Conservation (phyloP, 2,113 vertebrate species). For the Grallaria varia region DNA sequence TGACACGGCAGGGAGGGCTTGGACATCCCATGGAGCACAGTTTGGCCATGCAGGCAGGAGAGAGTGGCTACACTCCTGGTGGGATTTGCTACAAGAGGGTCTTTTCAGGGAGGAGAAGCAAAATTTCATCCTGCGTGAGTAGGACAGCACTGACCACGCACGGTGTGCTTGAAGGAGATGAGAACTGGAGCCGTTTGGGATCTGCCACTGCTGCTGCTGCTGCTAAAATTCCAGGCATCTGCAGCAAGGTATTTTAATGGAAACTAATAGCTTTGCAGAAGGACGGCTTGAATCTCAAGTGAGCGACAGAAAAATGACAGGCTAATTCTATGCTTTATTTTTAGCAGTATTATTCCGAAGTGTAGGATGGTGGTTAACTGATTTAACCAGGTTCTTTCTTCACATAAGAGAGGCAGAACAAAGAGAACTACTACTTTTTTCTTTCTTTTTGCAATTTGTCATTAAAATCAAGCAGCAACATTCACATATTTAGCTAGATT, state of each 20-base stretch:
- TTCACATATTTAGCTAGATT: neutral
- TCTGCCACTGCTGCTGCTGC: neutral
- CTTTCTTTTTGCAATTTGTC: neutral
- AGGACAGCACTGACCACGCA: neutral
- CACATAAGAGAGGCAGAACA: conserved; percentile 30
- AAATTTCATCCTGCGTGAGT: neutral
- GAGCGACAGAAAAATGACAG: conserved; percentile 45
- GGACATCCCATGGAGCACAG: neutral
- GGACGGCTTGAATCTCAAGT: conserved; percentile 11
- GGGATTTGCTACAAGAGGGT: neutral
- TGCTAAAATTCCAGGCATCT: neutral
- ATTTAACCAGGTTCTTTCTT: conserved; percentile 37
- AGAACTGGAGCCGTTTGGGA: neutral
- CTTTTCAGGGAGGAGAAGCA: neutral
- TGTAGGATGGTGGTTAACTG: conserved; percentile 51
- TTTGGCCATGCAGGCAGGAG: neutral
- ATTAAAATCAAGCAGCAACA: neutral
- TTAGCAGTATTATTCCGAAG: conserved; percentile 61
- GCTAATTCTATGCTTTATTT: conserved; percentile 63
- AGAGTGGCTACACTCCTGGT: accelerated
- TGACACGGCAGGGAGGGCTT: neutral
- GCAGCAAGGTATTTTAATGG: neutral
- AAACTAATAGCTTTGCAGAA: conserved; percentile 34
- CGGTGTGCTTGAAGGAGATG: neutral
- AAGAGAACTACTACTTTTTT: neutral